Evolutionary conservation across 2,797 vertebrate genomes (phyloP).

Genomic region (Esox masquinongy): DNA sequence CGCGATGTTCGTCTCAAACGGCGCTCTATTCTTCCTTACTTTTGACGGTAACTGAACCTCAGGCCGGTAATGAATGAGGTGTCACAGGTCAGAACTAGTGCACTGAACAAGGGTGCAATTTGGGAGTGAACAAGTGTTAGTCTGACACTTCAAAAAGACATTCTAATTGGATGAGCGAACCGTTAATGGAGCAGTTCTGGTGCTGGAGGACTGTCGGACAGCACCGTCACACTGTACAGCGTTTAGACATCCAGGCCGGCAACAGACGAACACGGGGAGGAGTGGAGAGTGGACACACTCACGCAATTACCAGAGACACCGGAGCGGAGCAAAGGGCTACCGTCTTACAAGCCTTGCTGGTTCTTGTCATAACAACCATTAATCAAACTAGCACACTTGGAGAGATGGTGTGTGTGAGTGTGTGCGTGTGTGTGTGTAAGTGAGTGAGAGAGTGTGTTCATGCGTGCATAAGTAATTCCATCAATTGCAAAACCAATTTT

Average conservation of each 20-base stretch:
- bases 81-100: neutral
- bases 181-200: neutral
- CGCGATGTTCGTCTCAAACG: neutral
- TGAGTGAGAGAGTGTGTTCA: no score
- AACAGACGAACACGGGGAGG: neutral
- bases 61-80: neutral
- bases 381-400: neutral
- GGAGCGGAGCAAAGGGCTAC: neutral
- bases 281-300: neutral
- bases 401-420: neutral
- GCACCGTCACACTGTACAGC: neutral
- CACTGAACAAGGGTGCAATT: neutral
- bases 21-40: neutral
- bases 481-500: neutral
- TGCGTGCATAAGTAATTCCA: no score
- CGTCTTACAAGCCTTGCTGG: neutral
- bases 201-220: neutral
- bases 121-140: neutral
- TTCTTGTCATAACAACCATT: slow-evolving; percentile 8
- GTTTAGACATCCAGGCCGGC: neutral
- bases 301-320: neutral
- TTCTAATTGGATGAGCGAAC: neutral
- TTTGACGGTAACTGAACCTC: neutral
- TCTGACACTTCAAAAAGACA: neutral
- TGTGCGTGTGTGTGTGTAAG: neutral